Evolutionary conservation across 2,797 vertebrate species (phyloP).

Genomic region (Malurus leucopterus): DNA sequence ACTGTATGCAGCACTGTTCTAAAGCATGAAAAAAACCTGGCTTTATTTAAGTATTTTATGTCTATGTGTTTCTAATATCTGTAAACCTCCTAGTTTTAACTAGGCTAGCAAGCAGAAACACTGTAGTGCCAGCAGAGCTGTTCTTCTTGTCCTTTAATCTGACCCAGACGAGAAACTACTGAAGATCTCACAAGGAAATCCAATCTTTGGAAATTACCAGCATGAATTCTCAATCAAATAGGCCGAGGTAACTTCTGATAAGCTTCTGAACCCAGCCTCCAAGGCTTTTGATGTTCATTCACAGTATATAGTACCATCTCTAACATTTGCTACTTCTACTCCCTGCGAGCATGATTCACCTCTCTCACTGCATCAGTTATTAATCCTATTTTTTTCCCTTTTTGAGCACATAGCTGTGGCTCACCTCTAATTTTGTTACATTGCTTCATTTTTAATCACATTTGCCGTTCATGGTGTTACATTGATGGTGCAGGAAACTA

Average conservation of each 20-base stretch:
- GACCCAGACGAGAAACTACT: slow-evolving; percentile 31
- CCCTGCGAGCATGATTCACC: slow-evolving; percentile 23
- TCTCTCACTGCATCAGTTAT: slow-evolving; percentile 26
- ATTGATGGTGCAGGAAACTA: not conserved
- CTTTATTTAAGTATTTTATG: slow-evolving; percentile 9
- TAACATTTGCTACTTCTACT: slow-evolving; percentile 40
- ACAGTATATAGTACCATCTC: not conserved
- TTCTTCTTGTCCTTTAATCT: slow-evolving; percentile 47
- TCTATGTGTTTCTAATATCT: not conserved
- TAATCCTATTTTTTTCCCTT: slow-evolving; percentile 31
- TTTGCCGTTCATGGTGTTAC: not conserved
- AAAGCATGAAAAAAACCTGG: not conserved
- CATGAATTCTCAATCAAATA: slow-evolving; percentile 57
- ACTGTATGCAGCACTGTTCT: not conserved
- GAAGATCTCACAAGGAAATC: slow-evolving; percentile 48
- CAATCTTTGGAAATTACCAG: slow-evolving; percentile 56
- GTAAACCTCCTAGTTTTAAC: slow-evolving; percentile 23
- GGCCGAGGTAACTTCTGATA: slow-evolving; percentile 39
- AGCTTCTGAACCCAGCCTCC: slow-evolving; percentile 39
- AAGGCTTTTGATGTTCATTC: slow-evolving; percentile 29
- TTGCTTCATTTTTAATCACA: slow-evolving; percentile 31
- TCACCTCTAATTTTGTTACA: slow-evolving; percentile 21
- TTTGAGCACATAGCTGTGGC: not conserved
- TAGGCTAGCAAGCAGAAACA: slow-evolving; percentile 27
- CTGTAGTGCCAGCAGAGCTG: slow-evolving; percentile 18